These are phyloP conservation scores for Drosophila mimica DNA, from an alignment of 2,888 invertebrate species.

Conservation along the genomic window DNA sequence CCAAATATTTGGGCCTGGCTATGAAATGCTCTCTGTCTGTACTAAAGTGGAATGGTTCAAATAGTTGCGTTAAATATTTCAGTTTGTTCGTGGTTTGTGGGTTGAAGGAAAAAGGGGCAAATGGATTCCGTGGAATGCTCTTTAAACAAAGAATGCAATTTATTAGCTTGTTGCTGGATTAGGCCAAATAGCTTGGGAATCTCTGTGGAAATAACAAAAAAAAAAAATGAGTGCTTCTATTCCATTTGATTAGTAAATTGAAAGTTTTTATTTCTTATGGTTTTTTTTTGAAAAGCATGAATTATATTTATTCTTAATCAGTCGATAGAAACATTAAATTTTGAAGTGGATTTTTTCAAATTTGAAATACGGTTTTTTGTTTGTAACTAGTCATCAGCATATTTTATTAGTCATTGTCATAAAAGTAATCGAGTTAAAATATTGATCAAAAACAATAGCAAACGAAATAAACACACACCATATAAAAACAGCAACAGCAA, in stretches of 20 bases:
- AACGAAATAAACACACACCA: constrained; percentile 15
- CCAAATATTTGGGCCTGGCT: constrained; percentile 7
- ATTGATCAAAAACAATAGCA: constrained; percentile 65
- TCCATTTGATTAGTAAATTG: background rate
- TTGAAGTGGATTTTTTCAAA: background rate
- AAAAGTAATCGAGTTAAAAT: constrained; percentile 54
- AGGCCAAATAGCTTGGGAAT: constrained; percentile 1
- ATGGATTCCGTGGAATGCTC: constrained; percentile 16
- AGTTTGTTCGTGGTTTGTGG: background rate
- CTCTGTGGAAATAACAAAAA: no score
- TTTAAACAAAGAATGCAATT: constrained; percentile 28
- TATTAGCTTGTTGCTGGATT: constrained; percentile 6
- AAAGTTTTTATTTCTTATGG: background rate
- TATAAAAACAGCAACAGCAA: background rate
- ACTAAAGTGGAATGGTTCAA: background rate
- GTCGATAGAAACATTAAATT: background rate
- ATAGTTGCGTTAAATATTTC: background rate
- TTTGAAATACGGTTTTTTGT: no score
- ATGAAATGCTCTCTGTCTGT: constrained; percentile 30
- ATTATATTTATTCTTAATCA: background rate
- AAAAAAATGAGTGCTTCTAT: background rate
- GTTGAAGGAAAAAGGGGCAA: background rate
- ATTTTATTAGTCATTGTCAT: background rate
- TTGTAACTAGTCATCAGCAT: no score
- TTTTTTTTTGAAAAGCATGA: background rate